Base-by-base conservation (phyloP, 64 coral and sea anemone genomes). In the Porites lutea region DNA sequence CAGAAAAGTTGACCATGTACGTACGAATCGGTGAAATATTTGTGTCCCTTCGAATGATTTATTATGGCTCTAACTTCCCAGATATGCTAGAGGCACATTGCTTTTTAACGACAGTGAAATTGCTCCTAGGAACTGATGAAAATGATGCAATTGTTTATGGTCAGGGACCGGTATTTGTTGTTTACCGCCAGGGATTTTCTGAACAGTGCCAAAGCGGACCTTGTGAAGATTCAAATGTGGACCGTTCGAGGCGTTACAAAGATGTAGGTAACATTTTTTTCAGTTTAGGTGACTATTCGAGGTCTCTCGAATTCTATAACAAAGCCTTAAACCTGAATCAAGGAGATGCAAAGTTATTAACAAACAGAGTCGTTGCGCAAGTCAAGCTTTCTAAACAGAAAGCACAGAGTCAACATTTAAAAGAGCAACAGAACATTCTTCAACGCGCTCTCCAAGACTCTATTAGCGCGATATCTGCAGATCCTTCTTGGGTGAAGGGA, bases 401-500 rank as follows among this genome's bases (percentile, higher is more conserved):
- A 5, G 5, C 53, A 19, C 16, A 57, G 45, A 14, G 3, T 22
- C 5, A 2, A 19, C 0, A 2, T 57, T 4, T 12, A 0, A 12
- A 58, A 20, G 47, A 58, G 3, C 16, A 53, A 9, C 19, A 13
- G 47, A 16, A 53, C 7, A 0, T 20, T n/a, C 6, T 78, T 16
- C 2, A n/a, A 55, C 2, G 2, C 0, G 78, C 78, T 8, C 20
- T 62, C 2, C 10, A 16, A 1, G 78, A 60, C 54, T 45, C 78
- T 3, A 2, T 18, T 7, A 44, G 44, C 1, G 78, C 78, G 14
- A 80, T 62, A 37, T 60, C 53, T 15, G 53, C 54, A 60, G 50
- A 76, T 76, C 73, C 73, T 27, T 76, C 73, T 18, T 76, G 73
- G 73, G 73, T 52, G 15, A 76, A 76, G 13, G 73, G 73, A 2